Evolutionary conservation across 2,113 vertebrate genomes (phyloP).

Genomic region (Hystrix brachyura): DNA sequence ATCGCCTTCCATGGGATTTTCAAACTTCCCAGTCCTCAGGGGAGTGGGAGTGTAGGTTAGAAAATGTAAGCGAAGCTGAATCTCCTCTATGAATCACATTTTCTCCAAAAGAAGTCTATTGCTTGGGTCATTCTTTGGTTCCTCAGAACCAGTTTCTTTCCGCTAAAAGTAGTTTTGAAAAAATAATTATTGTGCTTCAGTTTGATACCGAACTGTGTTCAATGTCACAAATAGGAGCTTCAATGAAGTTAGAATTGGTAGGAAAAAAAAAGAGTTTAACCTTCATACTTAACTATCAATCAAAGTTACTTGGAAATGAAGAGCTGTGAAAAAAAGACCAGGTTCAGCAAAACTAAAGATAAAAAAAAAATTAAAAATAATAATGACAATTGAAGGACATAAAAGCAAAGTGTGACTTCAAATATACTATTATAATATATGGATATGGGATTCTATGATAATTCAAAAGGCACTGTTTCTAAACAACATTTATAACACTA

Average conservation of each 20-base stretch:
- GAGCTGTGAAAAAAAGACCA: background rate
- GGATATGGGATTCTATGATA: background rate
- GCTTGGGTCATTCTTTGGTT: constrained; percentile 31
- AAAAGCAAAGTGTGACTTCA: constrained; percentile 38
- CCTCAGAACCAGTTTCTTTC: constrained; percentile 7
- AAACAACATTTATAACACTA: background rate
- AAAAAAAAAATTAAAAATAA: background rate
- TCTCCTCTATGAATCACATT: constrained; percentile 48
- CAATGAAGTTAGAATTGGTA: background rate
- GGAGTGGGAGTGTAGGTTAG: background rate
- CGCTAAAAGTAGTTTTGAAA: background rate
- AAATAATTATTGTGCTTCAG: background rate
- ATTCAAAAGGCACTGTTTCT: constrained; percentile 11
- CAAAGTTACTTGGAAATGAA: constrained; percentile 48
- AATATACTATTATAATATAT: background rate
- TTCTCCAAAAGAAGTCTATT: constrained; percentile 49
- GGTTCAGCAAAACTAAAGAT: constrained; percentile 41
- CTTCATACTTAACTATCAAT: background rate
- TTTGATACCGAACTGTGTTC: background rate
- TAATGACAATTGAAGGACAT: background rate
- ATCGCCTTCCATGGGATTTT: constrained; percentile 74
- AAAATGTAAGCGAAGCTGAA: constrained; percentile 48
- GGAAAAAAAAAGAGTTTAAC: background rate
- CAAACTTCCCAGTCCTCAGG: constrained; percentile 45
- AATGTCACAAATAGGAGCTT: background rate